Base-by-base conservation (phyloP, 2,888 invertebrate species). In the Xestia xanthographa region DNA sequence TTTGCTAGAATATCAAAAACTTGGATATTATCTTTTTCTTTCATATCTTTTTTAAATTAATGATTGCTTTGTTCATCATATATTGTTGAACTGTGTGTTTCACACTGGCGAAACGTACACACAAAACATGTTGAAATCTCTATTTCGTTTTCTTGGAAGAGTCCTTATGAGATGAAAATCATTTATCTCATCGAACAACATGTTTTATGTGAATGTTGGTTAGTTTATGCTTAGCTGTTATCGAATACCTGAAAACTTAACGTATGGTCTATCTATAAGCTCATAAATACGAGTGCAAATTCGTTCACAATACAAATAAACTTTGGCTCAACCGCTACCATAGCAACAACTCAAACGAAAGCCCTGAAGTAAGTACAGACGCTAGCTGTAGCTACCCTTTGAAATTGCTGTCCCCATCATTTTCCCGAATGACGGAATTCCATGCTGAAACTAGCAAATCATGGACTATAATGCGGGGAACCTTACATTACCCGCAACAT, bases 311-410 rank as follows among this genome's bases (percentile, higher is more conserved):
- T 17, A 65, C 17, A 14, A 45, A 53, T 17, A 48, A 50, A 77
- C 14, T 9, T 56, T 34, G 11, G 9, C 5, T 34, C n/a, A 56
- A 11, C 17, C 22, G 12, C 34, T 75, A 29, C 29, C 29, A 62
- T 70, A 63, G 14, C 58, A 75, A 75, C 43, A 65, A 56, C 43
- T 43, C 17, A 75, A 67, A 50, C 22, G 22, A 77, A 60, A 60
- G 9, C n/a, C 26, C 17, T 17, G 60, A 43, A 66, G 60, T 50
- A 67, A 43, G 43, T 50, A 60, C 20, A 26, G 34, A n/a, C n/a
- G n/a, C n/a, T n/a, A n/a, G 14, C 12, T 11, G 22, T 56, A 9
- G 17, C n/a, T 58, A 20, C 20, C 20, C n/a, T 48, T 43, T 58
- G 67, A 69, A 43, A 22, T 58, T 43, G 62, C 62, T 38, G 43